Evolutionary conservation across 2,888 invertebrate genomes (phyloP), one percentile per base, ranked within the genome.

Genomic region (Chromoteleia sp.): DNA sequence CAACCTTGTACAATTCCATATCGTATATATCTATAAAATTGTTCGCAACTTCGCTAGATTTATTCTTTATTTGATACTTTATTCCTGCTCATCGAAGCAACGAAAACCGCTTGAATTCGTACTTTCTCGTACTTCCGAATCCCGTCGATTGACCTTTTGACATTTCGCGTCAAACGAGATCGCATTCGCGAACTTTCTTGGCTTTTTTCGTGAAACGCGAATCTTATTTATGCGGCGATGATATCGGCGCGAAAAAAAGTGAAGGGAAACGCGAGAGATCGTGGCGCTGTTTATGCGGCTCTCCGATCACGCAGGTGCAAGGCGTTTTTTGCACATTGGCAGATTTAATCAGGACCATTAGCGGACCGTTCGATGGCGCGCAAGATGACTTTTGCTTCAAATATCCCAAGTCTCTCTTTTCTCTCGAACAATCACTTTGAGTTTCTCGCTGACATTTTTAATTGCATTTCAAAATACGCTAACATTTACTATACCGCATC

Each of bases 261-360:
- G 70, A 81, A 81, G 70, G 81, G 68, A 58, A 81, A 67, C 68
- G 74, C 70, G 63, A 75, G 65, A 71, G 79, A 75, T 75, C 80
- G 70, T 65, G 59, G 36, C 54, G 63, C 29, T 63, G 50, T 21
- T 75, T 50, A 43, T 54, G 65, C 70, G 48, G 43, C 73, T 33
- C 45, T 33, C 48, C 54, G 63, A 68, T 76, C 71, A 45, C 54
- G 71, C 81, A 81, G 77, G 81, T 81, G 76, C 73, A 75, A 73
- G 61, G 39, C 21, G 59, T 63, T 75, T 78, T 79, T 76, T 41
- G 43, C 52, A 29, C 61, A 73, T 61, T 54, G 29, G 65, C 54
- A 45, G 78, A 83, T 81, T 80, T 80, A 80, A 84, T 83, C 83
- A 43, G 71, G 50, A 74, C 74, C 83, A 84, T 84, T 83, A 74